Evolutionary conservation across 2,888 invertebrate species (phyloP), one percentile per base, ranked within the genome.

Genomic region (Tridacna crocea): DNA sequence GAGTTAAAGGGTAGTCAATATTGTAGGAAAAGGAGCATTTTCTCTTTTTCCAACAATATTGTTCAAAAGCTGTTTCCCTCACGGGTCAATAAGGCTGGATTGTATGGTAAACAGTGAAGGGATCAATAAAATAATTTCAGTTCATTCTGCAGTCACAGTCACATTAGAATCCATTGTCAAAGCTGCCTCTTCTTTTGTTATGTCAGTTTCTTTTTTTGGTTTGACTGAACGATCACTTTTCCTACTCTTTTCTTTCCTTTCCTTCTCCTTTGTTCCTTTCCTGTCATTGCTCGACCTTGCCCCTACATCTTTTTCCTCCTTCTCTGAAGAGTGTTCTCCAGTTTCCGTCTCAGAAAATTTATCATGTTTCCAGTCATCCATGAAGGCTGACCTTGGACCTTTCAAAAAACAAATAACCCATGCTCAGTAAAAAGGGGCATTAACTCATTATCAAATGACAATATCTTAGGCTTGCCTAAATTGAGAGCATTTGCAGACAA

Each of bases 341-440:
- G 74, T 63, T 4, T 77, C 81, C 19, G 26, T 22, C 55, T 87
- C 84, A 19, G 75, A 66, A 66, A 84, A 87, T 75, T 84, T 82
- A 75, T 87, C 86, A 48, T 87, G 86, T 76, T 87, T 87, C 86
- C 86, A 87, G 36, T 77, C 80, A 27, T 80, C 86, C 77, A 77
- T 77, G n/a, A 63, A 63, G 22, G 77, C 26, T 27, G 60, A 24
- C 22, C 61, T n/a, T n/a, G 26, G 0, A 27, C 17, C 36, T 22
- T 1, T 24, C 15, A 63, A 22, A 61, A 24, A n/a, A 8, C 15
- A 13, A 63, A 63, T 63, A 12, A 63, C 3, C 55, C 17, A 36
- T 36, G 36, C 36, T 36, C 36, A 4, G 36, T 36, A 8, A 36
- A 36, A 36, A 36, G 36, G 8, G n/a, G n/a, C 2, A 1, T 55